Percentiles rank a stretch among this genome's conserved stretches.
These are phyloP conservation scores for Corythoichthys intestinalis DNA, from an alignment of 2,113 vertebrate species.

Conservation along the genomic window DNA sequence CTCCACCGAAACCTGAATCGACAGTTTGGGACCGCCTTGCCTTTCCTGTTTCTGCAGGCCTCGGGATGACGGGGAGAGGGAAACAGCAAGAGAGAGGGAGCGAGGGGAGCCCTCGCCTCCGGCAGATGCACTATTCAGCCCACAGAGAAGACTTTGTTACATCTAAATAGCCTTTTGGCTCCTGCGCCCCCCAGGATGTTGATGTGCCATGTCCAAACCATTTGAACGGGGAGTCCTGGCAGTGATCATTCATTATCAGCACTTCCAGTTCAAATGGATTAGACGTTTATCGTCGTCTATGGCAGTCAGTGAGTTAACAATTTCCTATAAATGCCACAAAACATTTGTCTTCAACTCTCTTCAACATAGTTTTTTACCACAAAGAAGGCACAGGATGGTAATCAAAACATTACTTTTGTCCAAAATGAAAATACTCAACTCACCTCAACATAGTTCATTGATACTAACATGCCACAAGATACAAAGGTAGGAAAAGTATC, in stretches of 20 bases:
- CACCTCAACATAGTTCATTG: neutral
- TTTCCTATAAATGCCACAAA: neutral
- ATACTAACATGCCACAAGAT: no score
- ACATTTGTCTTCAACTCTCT: neutral
- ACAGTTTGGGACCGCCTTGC: constrained; percentile 59
- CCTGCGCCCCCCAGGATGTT: constrained; percentile 62
- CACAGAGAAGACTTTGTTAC: constrained; percentile 75
- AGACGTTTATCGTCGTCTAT: no score
- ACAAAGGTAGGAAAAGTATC: no score
- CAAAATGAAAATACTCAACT: neutral
- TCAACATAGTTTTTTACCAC: no score
- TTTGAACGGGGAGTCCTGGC: no score
- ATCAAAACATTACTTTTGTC: neutral
- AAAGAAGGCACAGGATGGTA: no score
- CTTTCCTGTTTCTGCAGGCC: constrained; percentile 57
- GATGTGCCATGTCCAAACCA: constrained; percentile 51
- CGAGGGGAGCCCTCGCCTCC: constrained; percentile 48
- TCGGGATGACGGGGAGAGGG: constrained; percentile 28
- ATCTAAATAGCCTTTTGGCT: constrained; percentile 66
- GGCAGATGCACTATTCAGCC: constrained; percentile 71
- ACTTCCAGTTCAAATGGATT: no score
- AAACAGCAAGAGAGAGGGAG: constrained; percentile 17
- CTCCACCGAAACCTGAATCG: constrained; percentile 64
- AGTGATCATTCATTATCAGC: no score
- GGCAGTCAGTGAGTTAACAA: no score